Base-by-base conservation (phyloP, 2,113 vertebrate genomes). In the Bambusicola thoracicus region DNA sequence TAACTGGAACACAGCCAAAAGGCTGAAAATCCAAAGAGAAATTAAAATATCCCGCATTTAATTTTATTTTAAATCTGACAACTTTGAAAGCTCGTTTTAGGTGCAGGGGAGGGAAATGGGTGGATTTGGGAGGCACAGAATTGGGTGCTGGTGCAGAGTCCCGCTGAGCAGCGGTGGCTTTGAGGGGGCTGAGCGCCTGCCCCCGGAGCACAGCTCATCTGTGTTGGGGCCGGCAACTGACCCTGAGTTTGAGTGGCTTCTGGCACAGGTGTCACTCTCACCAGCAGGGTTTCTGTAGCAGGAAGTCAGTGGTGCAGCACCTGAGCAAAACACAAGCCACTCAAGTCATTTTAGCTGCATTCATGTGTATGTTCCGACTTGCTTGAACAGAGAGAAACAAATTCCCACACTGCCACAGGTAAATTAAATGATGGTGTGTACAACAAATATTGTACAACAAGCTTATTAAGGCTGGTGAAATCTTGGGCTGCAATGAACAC, bases 381-480 rank as follows among this genome's bases (percentile, higher is more conserved):
- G 70, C 36, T 53, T 79, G 58, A 79, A 48, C 30, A 36, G 61
- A 76, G 78, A 48, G 48, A 41, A 85, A 55, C 30, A 16, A 58
- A 74, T 80, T 76, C 72, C 87, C 92, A 41, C 30, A 44, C 55
- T 81, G 73, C 74, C 69, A 75, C 85, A 70, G 73, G 66, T 49
- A 87, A 84, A 87, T 62, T 78, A 88, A 67, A 72, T 19, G 29
- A 44, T 92, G 55, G 46, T 89, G 17, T 73, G 59, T 67, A 61
- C 58, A 90, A 32, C 40, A 86, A 90, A 90, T 86, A 89, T 53
- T 61, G 44, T 85, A 66, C 85, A 96, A 92, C 53, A 87, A 84
- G 61, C 32, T 89, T 93, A 48, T 92, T 86, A 88, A 92, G 46
- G 17, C 85, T 87, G 40, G 13, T 84, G 76, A 84, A 81, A 24